These are phyloP conservation scores for Semicossyphus pulcher DNA, from an alignment of 2,113 vertebrate species.

Conservation along the genomic window DNA sequence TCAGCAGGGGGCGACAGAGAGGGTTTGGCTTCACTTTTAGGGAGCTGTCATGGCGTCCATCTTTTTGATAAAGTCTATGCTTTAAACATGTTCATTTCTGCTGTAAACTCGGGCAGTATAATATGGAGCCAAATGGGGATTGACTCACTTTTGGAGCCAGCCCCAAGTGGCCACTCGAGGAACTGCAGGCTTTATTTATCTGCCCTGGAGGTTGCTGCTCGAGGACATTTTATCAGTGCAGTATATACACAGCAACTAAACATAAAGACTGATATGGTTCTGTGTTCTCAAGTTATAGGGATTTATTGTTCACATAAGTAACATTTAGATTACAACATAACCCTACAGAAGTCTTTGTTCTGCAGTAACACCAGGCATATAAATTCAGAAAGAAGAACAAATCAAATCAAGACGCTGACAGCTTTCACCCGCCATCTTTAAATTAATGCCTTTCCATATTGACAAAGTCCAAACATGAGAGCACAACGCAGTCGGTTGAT, in stretches of 20 bases:
- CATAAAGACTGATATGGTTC: constrained; percentile 11
- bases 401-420: constrained; percentile 33
- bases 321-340: background rate
- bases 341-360: background rate
- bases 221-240: constrained; percentile 4
- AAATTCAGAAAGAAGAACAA: constrained; percentile 4
- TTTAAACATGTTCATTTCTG: background rate
- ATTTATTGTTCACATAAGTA: constrained; percentile 29
- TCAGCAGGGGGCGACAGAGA: no score
- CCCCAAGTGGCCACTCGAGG: background rate
- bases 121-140: no score
- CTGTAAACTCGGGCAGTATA: background rate
- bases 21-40: no score
- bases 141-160: background rate
- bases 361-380: constrained; percentile 16
- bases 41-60: no score
- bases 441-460: constrained; percentile 40
- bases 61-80: no score
- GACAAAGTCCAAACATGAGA: constrained; percentile 38
- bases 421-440: constrained; percentile 31
- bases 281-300: constrained; percentile 10
- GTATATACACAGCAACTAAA: background rate
- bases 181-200: background rate
- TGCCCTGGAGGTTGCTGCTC: background rate
- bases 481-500: constrained; percentile 27